Base-by-base conservation (phyloP, 2,113 vertebrate genomes). In the Istiophorus platypterus region DNA sequence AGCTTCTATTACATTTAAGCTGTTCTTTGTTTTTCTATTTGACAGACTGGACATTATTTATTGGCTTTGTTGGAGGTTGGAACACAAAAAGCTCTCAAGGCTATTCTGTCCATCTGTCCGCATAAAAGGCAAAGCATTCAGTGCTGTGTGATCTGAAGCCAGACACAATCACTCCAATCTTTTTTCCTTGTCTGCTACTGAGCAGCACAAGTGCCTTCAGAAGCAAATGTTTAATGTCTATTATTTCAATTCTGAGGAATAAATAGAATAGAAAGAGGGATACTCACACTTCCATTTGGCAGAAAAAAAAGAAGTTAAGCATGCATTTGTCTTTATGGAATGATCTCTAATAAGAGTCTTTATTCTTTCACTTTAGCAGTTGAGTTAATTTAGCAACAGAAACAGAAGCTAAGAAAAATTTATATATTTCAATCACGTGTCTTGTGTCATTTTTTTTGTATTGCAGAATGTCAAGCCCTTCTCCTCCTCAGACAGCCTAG, bases 401-500 rank as follows among this genome's bases (percentile, higher is more conserved):
- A 69, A 54, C 42, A 24, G 34, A 34, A 27, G 11, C 20, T 22
- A 17, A 45, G 17, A 42, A 54, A 82, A 34, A 34, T 59, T 4
- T 24, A 52, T 59, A 59, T 54, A 62, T 77, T 58, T 64, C 77
- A 12, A 67, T 31, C 22, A 6, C 64, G 31, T 74, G 2, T 61
- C 4, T 18, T 75, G 8, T 69, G 2, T 65, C 3, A 18, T 62
- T n/a, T 67, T n/a, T 67, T 34, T 77, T 87, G 24, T 67, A 2
- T 87, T 85, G 58, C 94, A 99, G 98, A 97, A 98, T 99, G 97
- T 96, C 97, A 99, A 99, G 95, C 91, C 95, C 91, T 98, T 99
- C 96, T 95, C 97, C 92, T 98, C 98, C 92, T 99, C 97, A 96
- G 97, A 98, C 96, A 99, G 98, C 96, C 96, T 99, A 98, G 97